Percentiles rank a stretch among this genome's conserved stretches.
phyloP scores from a whole-genome alignment of 2,888 invertebrate genomes.

The Callinectes sapidus region DNA sequence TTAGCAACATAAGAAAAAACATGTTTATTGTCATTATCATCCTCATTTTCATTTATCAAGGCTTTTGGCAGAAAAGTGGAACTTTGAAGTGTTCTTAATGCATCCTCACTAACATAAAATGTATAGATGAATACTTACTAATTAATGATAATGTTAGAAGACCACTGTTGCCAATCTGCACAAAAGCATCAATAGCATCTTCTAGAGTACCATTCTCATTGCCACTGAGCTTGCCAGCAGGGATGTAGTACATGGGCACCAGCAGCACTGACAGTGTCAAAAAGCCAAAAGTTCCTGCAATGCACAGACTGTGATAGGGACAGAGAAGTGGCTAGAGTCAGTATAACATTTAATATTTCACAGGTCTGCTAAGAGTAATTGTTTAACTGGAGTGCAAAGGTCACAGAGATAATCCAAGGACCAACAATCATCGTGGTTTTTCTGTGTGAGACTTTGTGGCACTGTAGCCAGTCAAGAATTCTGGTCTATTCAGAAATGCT shows the following conservation, averaged over 20 bases:
- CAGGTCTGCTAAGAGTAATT: too few relatives aligned
- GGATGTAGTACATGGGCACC: constrained; percentile 88
- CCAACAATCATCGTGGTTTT: too few relatives aligned
- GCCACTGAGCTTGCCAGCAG: constrained; percentile 84
- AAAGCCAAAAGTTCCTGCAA: constrained; percentile 82
- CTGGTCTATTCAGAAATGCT: too few relatives aligned
- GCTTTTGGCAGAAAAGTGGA: too few relatives aligned
- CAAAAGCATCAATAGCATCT: constrained; percentile 80
- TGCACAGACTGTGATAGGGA: background rate
- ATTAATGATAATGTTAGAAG: constrained; percentile 81
- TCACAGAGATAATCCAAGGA: too few relatives aligned
- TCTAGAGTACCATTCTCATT: constrained; percentile 87
- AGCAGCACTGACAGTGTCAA: constrained; percentile 81
- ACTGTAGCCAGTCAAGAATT: too few relatives aligned
- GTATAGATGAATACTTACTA: constrained; percentile 77
- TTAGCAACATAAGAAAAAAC: background rate
- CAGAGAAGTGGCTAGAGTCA: background rate
- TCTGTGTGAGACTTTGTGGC: too few relatives aligned
- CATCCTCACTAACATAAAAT: too few relatives aligned
- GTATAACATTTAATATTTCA: too few relatives aligned
- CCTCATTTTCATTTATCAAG: too few relatives aligned
- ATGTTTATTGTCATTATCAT: background rate
- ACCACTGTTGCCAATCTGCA: constrained; percentile 74
- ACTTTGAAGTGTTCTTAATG: too few relatives aligned
- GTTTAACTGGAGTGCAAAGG: too few relatives aligned